These are phyloP conservation scores for Macrobrachium rosenbergii DNA, from an alignment of 1,140 invertebrate species.

Conservation along the genomic window DNA sequence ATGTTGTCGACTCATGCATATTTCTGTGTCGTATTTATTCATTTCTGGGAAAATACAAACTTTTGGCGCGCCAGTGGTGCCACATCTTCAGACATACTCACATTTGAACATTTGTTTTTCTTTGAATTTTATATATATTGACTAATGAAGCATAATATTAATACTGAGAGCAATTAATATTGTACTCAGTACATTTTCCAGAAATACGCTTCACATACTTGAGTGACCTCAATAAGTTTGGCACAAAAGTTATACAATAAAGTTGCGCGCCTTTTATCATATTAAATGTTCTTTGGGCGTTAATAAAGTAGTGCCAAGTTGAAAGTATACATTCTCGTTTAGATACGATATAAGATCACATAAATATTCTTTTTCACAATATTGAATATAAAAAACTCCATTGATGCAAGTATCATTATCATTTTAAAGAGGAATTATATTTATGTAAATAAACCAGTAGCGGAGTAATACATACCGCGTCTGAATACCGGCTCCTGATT, in stretches of 20 bases:
- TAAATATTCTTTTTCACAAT: background rate
- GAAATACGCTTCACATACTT: no score
- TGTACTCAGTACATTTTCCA: no score
- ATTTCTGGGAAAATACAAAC: conserved; percentile 20
- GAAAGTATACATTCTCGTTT: no score
- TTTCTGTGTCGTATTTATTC: background rate
- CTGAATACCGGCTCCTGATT: background rate
- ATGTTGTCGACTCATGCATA: no score
- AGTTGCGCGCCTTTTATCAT: background rate
- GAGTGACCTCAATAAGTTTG: background rate
- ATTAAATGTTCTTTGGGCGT: no score
- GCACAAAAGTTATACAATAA: background rate
- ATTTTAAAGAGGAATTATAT: background rate
- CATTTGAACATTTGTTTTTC: background rate
- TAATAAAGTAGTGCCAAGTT: no score
- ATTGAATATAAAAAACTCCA: no score
- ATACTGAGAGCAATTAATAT: no score
- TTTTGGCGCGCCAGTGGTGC: conserved; percentile 54
- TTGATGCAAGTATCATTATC: background rate
- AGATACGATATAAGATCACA: background rate
- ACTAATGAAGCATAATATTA: background rate
- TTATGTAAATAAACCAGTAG: background rate
- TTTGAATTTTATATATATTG: background rate
- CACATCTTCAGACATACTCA: background rate
- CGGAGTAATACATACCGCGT: background rate